These are phyloP conservation scores for Xestobium rufovillosum DNA, from an alignment of 2,888 invertebrate genomes.

Conservation along the genomic window DNA sequence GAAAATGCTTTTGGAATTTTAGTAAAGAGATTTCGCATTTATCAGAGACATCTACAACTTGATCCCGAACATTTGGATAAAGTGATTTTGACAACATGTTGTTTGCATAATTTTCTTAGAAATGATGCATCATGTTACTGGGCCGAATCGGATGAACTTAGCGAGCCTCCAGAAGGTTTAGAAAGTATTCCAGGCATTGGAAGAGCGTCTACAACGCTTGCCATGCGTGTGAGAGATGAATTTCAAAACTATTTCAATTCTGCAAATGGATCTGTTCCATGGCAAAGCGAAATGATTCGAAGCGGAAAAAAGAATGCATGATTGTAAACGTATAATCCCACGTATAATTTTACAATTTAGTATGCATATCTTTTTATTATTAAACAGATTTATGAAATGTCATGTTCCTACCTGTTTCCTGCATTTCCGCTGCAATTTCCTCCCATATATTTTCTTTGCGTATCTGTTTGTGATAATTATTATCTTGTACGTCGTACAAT, in stretches of 20 bases:
- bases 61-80: slow-evolving; percentile 8
- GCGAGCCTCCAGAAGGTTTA: slow-evolving; percentile 12
- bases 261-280: slow-evolving; percentile 9
- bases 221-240: slow-evolving; percentile 12
- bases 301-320: slow-evolving; percentile 8
- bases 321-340: no score
- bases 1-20: slow-evolving; percentile 19
- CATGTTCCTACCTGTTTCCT: slow-evolving; percentile 8
- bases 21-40: slow-evolving; percentile 16
- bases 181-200: slow-evolving; percentile 10
- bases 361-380: no score
- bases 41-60: slow-evolving; percentile 12
- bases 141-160: slow-evolving; percentile 7
- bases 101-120: slow-evolving; percentile 11
- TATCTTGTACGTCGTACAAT: slow-evolving; percentile 8
- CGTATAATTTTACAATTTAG: no score
- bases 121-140: slow-evolving; percentile 13
- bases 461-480: slow-evolving; percentile 10
- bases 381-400: not conserved
- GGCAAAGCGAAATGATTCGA: slow-evolving; percentile 10
- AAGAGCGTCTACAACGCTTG: slow-evolving; percentile 12
- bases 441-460: slow-evolving; percentile 12
- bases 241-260: slow-evolving; percentile 15
- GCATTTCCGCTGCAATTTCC: slow-evolving; percentile 11
- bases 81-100: slow-evolving; percentile 9